Conservation (phyloP, 2,113 vertebrate genomes). For the Grammatotria lemairii region DNA sequence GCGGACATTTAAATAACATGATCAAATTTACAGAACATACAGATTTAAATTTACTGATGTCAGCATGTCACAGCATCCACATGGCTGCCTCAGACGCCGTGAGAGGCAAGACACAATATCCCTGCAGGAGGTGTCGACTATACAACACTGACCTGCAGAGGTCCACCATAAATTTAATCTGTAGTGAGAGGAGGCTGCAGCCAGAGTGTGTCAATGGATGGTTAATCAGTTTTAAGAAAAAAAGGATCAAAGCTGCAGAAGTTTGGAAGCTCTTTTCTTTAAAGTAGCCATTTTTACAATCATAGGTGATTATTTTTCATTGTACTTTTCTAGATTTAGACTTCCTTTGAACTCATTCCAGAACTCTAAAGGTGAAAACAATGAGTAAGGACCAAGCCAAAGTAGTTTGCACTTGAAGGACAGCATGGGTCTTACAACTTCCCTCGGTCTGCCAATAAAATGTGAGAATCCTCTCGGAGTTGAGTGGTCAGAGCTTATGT, state of each 20-base stretch:
- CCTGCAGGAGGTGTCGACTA: conserved; percentile 44
- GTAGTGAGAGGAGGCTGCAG: conserved; percentile 18
- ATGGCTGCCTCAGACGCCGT: conserved; percentile 21
- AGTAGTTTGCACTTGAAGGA: conserved; percentile 30
- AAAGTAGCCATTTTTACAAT: conserved; percentile 38
- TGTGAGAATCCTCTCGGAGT: conserved; percentile 33
- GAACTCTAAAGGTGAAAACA: conserved; percentile 29
- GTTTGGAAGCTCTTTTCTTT: background rate
- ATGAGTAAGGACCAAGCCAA: conserved; percentile 20
- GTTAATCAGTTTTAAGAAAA: conserved; percentile 48
- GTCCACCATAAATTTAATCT: conserved; percentile 52
- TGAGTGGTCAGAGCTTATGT: conserved; percentile 44
- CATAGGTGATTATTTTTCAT: conserved; percentile 18
- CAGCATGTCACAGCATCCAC: conserved; percentile 10
- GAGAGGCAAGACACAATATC: conserved; percentile 47
- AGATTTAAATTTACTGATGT: background rate
- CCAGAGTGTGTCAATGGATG: conserved; percentile 12
- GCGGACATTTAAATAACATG: background rate
- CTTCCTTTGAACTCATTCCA: conserved; percentile 12
- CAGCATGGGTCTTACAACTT: conserved; percentile 19
- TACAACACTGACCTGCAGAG: conserved; percentile 38
- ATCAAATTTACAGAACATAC: background rate
- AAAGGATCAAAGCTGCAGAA: conserved; percentile 30
- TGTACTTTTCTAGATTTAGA: background rate
- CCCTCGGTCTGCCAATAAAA: conserved; percentile 47